These are phyloP conservation scores for Heliconius congener DNA, from an alignment of 1,140 invertebrate genomes.

Conservation along the genomic window DNA sequence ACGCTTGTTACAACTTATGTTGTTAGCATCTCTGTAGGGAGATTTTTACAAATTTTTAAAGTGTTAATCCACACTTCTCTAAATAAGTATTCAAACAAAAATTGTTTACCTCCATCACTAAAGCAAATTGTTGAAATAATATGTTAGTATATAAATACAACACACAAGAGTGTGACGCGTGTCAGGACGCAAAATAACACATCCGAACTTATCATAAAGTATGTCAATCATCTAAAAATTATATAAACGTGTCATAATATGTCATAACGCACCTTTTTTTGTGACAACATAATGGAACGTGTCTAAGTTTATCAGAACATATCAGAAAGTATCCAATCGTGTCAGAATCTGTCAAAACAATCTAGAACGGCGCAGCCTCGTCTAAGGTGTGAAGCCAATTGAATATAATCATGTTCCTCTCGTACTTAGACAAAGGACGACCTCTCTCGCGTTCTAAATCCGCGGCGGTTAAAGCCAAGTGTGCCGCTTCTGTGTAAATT, in stretches of 20 bases:
- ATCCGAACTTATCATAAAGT: neutral
- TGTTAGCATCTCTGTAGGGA: no score
- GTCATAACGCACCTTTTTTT: neutral
- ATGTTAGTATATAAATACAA: no score
- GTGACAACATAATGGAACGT: constrained; percentile 6
- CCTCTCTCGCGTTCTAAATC: constrained; percentile 92
- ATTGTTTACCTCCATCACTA: neutral
- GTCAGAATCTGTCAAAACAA: constrained; percentile 15
- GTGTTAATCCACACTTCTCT: no score
- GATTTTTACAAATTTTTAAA: no score
- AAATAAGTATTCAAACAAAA: neutral
- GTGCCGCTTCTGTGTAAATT: constrained; percentile 62
- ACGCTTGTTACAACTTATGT: no score
- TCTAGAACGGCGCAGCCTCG: constrained; percentile 68
- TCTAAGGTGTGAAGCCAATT: constrained; percentile 94
- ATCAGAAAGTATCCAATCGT: neutral
- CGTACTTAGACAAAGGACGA: constrained; percentile 92
- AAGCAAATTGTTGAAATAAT: neutral
- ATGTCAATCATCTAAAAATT: neutral
- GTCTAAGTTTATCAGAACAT: constrained; percentile 9
- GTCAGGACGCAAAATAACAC: no score
- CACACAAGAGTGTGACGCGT: no score
- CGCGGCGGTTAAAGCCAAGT: constrained; percentile 84
- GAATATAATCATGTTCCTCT: constrained; percentile 96
- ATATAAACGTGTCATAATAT: neutral